Conservation (phyloP, 2,888 invertebrate species). For the Junonia oenone region DNA sequence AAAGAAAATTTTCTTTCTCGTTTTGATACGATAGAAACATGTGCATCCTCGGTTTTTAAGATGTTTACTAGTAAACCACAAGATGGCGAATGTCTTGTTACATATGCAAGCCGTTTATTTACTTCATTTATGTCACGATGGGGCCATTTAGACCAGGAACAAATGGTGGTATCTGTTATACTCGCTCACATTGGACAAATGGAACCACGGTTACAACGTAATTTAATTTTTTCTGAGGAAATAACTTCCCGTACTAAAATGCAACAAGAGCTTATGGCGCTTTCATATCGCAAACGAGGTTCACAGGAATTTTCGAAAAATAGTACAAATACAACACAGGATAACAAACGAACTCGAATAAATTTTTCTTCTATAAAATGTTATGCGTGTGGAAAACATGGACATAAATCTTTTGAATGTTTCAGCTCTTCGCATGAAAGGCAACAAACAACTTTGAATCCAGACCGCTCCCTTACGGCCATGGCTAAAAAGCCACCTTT, state of each 20-base stretch:
- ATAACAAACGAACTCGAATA: slow-evolving; percentile 8
- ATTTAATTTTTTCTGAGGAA: slow-evolving; percentile 14
- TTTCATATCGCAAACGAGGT: slow-evolving; percentile 11
- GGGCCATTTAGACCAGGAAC: slow-evolving; percentile 18
- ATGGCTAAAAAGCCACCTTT: not conserved
- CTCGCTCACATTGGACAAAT: slow-evolving; percentile 25
- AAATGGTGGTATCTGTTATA: slow-evolving; percentile 20
- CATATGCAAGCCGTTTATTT: slow-evolving; percentile 19
- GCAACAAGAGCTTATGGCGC: slow-evolving; percentile 16
- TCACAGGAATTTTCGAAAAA: not conserved
- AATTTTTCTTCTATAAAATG: slow-evolving; percentile 12
- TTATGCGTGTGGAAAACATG: slow-evolving; percentile 20
- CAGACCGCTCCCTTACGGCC: slow-evolving; percentile 11
- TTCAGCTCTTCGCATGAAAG: slow-evolving; percentile 12
- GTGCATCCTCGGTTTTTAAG: slow-evolving; percentile 14
- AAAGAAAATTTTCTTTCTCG: slow-evolving; percentile 19
- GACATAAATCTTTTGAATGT: slow-evolving; percentile 22
- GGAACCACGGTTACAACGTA: slow-evolving; percentile 17
- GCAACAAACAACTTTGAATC: slow-evolving; percentile 12
- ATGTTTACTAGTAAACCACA: slow-evolving; percentile 14
- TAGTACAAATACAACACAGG: slow-evolving; percentile 1
- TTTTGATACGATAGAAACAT: slow-evolving; percentile 15
- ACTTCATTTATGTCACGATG: slow-evolving; percentile 17
- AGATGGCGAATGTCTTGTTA: slow-evolving; percentile 17
- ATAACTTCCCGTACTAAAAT: slow-evolving; percentile 12